Percentiles rank a stretch among this genome's conserved stretches.
phyloP scores from a whole-genome alignment of 2,113 vertebrate genomes.

The Psilopogon haemacephalus region DNA sequence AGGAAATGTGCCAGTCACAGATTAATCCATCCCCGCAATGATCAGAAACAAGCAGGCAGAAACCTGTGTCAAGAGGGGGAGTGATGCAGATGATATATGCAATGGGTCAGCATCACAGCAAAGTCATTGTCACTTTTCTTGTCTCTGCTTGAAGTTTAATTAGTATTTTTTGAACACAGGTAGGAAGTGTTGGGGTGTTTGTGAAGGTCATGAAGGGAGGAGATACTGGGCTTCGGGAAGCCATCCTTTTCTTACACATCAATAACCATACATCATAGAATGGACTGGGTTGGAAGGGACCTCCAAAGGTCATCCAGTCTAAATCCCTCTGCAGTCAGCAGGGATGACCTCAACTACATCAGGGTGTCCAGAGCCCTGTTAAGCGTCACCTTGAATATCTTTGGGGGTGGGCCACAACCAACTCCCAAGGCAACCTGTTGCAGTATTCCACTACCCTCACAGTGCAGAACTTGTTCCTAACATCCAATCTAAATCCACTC shows the following conservation, averaged over 20 bases:
- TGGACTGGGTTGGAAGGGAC: too few relatives aligned
- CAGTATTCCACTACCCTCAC: too few relatives aligned
- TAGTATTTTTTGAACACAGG: not conserved
- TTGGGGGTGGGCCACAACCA: too few relatives aligned
- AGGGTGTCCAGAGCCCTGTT: too few relatives aligned
- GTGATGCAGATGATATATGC: not conserved
- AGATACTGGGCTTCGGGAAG: not conserved
- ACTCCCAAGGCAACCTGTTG: too few relatives aligned
- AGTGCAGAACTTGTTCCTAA: too few relatives aligned
- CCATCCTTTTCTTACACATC: not conserved
- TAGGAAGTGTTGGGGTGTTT: not conserved
- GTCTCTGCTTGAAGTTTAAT: not conserved
- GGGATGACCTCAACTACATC: too few relatives aligned
- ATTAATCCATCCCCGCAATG: not conserved
- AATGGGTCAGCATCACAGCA: not conserved
- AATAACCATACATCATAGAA: not conserved
- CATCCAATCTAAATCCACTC: too few relatives aligned
- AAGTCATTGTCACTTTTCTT: not conserved
- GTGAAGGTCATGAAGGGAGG: not conserved
- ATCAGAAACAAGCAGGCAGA: not conserved
- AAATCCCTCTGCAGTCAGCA: too few relatives aligned
- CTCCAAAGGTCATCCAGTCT: too few relatives aligned
- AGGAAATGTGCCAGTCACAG: not conserved
- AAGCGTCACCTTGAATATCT: too few relatives aligned
- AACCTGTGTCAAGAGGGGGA: not conserved